Conservation (phyloP, 2,113 vertebrate species). For the Hippocampus guttulatus region DNA sequence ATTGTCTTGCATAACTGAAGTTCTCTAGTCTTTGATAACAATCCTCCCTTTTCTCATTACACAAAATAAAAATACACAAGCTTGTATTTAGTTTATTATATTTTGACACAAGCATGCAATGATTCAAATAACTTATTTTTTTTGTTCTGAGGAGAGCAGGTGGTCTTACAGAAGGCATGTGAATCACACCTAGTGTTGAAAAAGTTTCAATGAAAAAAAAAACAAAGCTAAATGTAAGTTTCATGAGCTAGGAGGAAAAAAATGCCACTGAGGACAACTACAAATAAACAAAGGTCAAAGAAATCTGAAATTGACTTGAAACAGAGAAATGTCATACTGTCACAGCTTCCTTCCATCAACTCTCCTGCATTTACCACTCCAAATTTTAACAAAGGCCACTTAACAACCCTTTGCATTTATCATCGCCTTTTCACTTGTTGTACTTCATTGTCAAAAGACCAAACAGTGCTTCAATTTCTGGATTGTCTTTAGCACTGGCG, state of each 20-base stretch:
- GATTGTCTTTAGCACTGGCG: too few species aligned
- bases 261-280: too few species aligned
- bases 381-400: too few species aligned
- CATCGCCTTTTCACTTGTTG: too few species aligned
- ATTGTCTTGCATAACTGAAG: neutral
- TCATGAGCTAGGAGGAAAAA: neutral
- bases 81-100: neutral
- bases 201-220: neutral
- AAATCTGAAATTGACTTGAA: too few species aligned
- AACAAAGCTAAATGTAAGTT: neutral
- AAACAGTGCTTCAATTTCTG: too few species aligned
- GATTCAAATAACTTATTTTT: constrained; percentile 6
- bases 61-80: neutral
- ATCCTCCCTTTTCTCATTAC: neutral
- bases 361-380: too few species aligned
- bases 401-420: too few species aligned
- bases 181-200: constrained; percentile 1
- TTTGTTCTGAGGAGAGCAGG: neutral
- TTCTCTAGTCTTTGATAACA: neutral
- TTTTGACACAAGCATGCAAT: neutral
- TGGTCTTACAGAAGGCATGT: constrained; percentile 3
- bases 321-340: too few species aligned
- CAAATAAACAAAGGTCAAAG: too few species aligned
- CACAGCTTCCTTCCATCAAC: too few species aligned
- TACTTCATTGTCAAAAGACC: too few species aligned